phyloP scores from a whole-genome alignment of 2,888 invertebrate species.

The Diploptera punctata region DNA sequence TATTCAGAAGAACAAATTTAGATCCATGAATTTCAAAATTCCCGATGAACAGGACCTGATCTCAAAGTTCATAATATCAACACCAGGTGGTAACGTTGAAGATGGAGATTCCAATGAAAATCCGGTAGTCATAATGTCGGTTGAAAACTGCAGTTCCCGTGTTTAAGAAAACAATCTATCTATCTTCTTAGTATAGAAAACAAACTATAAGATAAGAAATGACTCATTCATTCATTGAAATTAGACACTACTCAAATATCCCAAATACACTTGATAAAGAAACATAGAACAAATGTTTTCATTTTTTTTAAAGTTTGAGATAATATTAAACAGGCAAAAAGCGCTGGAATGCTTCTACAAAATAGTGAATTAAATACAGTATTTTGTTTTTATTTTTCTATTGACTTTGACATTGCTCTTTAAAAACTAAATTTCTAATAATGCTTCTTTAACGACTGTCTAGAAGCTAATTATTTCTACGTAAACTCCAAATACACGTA shows the following conservation, averaged over 20 bases:
- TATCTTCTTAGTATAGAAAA: too few relatives aligned
- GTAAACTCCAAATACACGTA: conserved; percentile 6
- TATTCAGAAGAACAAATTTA: too few relatives aligned
- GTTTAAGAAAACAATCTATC: too few relatives aligned
- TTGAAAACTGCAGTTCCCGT: too few relatives aligned
- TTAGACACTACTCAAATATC: neutral
- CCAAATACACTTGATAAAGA: conserved; percentile 3
- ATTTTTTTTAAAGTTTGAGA: neutral
- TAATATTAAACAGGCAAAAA: conserved; percentile 15
- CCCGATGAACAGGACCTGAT: too few relatives aligned
- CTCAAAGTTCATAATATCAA: too few relatives aligned
- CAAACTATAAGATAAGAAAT: too few relatives aligned
- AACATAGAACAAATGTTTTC: conserved; percentile 4
- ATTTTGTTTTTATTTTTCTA: conserved; percentile 4
- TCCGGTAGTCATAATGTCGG: too few relatives aligned
- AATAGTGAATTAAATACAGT: conserved; percentile 17
- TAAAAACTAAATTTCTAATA: conserved; percentile 9
- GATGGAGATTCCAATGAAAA: too few relatives aligned
- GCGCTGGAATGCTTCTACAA: conserved; percentile 27
- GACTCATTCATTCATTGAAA: too few relatives aligned
- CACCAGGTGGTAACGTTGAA: too few relatives aligned
- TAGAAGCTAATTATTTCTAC: conserved; percentile 12
- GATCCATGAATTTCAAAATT: too few relatives aligned
- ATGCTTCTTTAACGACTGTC: neutral
- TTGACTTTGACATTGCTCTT: conserved; percentile 24